phyloP scores from a whole-genome alignment of 2,113 vertebrate species.

The Nesogale talazaci region DNA sequence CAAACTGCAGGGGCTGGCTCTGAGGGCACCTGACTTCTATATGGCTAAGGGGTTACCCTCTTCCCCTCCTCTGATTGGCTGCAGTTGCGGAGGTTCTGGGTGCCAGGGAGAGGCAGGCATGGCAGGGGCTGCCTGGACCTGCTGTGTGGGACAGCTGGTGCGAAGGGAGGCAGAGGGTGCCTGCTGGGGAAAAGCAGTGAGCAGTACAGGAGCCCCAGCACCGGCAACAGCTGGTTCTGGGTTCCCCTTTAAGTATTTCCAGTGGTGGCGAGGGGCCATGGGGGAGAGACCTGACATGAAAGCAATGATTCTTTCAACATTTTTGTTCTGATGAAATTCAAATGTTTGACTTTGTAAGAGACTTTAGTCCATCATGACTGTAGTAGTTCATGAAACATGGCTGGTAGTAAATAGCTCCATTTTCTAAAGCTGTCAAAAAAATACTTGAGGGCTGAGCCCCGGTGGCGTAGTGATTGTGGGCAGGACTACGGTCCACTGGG shows the following conservation, averaged over 20 bases:
- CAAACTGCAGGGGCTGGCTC: not conserved
- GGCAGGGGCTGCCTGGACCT: not conserved
- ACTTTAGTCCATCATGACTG: not conserved
- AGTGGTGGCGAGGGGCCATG: constrained; percentile 62
- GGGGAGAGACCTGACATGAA: constrained; percentile 43
- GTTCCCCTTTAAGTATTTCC: constrained; percentile 79
- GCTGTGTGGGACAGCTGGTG: constrained; percentile 38
- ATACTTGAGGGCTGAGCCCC: no score
- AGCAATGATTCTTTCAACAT: not conserved
- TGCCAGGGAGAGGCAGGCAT: not conserved
- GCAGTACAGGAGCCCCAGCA: constrained; percentile 50
- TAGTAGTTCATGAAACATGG: not conserved
- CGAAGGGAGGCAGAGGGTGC: not conserved
- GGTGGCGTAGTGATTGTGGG: no score
- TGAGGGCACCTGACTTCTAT: not conserved
- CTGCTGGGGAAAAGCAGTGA: constrained; percentile 62
- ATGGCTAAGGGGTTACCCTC: not conserved
- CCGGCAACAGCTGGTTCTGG: constrained; percentile 32
- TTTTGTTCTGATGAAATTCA: not conserved
- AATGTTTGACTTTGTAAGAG: constrained; percentile 22
- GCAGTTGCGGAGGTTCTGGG: constrained; percentile 31
- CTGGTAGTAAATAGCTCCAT: not conserved
- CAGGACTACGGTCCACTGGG: no score
- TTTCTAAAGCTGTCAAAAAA: not conserved
- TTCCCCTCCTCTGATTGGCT: constrained; percentile 57